Evolutionary conservation across 2,113 vertebrate species (phyloP), one percentile per base, ranked within the genome.

Genomic region (Boulengeromyrus knoepffleri): DNA sequence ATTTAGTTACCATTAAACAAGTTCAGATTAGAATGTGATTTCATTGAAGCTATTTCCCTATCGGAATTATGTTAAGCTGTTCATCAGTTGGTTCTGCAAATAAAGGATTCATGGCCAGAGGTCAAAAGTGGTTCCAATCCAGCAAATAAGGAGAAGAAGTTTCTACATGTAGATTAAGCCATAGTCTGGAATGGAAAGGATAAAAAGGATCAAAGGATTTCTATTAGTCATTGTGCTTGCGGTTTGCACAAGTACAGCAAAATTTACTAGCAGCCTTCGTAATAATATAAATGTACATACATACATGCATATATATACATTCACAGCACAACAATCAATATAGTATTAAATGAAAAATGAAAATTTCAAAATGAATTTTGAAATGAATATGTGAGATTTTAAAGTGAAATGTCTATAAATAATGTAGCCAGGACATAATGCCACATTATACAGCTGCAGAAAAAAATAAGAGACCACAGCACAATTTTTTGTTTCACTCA

Each of bases 1-100:
- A 80, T 80, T 80, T 80, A 80, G 74, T 80, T 83, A 27, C 77
- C 42, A 47, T 85, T 47, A 85, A 85, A 85, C 39, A 85, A 46
- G 45, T n/a, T 85, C 39, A 85, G 45, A 46, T 85, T 47, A 47
- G 83, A 24, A 24, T 85, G 83, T 85, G 83, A 85, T 85, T 47
- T 24, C 45, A 85, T 47, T 24, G 46, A 85, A 85, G 36, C 9
- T 21, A 47, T 85, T 45, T 85, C 45, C 83, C 21, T 85, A 42
- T 80, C 5, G 1, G 74, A 85, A 46, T 85, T 47, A 47, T 47
- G 45, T 45, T n/a, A 47, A 47, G 45, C 8, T 47, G 6, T 46
- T 85, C 39, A 85, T 85, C 83, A 85, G 9, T 84, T 84, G 10
- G 4, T 36, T 80, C 74, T 39, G 31, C 3, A 13, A 77, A 77